A percentile compares a stretch with the other conserved stretches of the same genome.
Evolutionary conservation across 2,113 vertebrate genomes (phyloP).

Genomic region (Setophaga kirtlandii): DNA sequence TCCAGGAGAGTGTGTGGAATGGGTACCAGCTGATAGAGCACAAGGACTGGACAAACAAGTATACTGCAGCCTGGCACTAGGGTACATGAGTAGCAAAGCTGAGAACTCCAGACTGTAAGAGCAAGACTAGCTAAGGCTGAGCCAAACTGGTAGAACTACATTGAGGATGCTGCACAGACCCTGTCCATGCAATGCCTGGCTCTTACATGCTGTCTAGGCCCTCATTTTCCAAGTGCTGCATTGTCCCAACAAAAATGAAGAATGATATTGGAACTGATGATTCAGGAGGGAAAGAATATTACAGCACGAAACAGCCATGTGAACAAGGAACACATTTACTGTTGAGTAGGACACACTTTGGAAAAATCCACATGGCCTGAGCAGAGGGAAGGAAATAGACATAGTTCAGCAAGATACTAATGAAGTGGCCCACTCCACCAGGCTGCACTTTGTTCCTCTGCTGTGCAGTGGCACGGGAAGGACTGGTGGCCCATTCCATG

Average conservation of each 20-base stretch:
- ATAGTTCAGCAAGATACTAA: not conserved
- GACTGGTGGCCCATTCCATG: not conserved
- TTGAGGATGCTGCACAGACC: not conserved
- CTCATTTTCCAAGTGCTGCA: not conserved
- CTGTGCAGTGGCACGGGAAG: not conserved
- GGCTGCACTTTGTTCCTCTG: not conserved
- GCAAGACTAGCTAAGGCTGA: not conserved
- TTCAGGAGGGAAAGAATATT: not conserved
- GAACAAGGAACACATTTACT: not conserved
- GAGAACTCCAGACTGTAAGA: not conserved
- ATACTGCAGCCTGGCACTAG: not conserved
- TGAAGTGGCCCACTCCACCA: not conserved
- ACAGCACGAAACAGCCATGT: not conserved
- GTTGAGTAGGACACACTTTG: not conserved
- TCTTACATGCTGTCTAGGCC: not conserved
- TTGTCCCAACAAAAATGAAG: not conserved
- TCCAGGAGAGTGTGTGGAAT: not conserved
- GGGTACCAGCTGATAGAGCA: not conserved
- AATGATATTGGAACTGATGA: not conserved
- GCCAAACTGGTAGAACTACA: not conserved
- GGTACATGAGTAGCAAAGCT: not conserved
- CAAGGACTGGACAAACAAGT: not conserved
- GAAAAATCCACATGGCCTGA: not conserved
- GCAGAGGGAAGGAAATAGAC: not conserved
- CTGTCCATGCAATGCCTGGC: not conserved